A percentile compares a stretch with the other conserved stretches of the same genome.
Conservation (phyloP, 2,888 invertebrate genomes). For the Drosophila fungiperda region DNA sequence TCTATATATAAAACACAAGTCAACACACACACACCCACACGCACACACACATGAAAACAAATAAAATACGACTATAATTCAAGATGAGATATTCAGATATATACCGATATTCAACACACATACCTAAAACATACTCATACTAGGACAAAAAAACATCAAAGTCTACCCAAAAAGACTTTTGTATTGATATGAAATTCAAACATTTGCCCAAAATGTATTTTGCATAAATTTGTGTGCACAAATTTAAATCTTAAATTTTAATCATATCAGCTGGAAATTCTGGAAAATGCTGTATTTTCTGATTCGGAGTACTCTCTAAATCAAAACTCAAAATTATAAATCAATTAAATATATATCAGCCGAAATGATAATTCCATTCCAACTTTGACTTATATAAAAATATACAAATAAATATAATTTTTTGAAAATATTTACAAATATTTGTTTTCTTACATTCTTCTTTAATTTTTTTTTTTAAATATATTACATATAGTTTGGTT, state of each 20-base stretch:
- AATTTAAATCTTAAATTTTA: slow-evolving; percentile 34
- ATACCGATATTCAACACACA: slow-evolving; percentile 34
- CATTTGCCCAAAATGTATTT: slow-evolving; percentile 22
- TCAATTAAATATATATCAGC: not conserved
- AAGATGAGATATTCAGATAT: slow-evolving; percentile 60
- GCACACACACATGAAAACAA: slow-evolving; percentile 28
- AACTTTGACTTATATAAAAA: not conserved
- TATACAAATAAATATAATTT: not conserved
- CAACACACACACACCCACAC: slow-evolving; percentile 4
- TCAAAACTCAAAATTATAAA: not conserved
- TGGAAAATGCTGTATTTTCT: not conserved
- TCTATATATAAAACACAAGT: slow-evolving; percentile 62
- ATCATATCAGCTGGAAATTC: not conserved
- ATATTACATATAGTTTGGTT: not conserved
- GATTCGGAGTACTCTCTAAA: not conserved
- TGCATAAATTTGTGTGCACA: slow-evolving; percentile 12
- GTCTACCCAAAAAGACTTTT: slow-evolving; percentile 47
- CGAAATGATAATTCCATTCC: not conserved
- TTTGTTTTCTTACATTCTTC: not conserved
- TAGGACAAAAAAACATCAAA: slow-evolving; percentile 25
- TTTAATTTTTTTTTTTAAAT: not conserved
- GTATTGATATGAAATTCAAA: slow-evolving; percentile 42
- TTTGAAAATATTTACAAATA: not conserved
- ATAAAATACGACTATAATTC: slow-evolving; percentile 53
- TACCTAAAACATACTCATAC: slow-evolving; percentile 7